A percentile compares a stretch with the other conserved stretches of the same genome.
Conservation (phyloP, 2,113 vertebrate genomes). For the Pomatostomus ruficeps region DNA sequence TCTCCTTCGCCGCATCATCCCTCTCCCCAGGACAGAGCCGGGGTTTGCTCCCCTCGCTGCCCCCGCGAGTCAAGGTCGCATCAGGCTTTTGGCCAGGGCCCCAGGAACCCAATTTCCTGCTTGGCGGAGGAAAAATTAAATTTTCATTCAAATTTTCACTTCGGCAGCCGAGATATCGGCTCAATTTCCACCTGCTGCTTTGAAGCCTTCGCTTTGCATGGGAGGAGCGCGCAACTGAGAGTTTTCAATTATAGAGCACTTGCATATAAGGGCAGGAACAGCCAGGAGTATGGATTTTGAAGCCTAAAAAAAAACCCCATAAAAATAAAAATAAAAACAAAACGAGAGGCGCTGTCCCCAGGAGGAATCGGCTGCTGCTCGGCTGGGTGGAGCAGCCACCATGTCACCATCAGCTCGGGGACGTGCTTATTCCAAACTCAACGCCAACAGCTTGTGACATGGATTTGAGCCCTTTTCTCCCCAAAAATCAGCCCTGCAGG, state of each 20-base stretch:
- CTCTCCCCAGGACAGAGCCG: neutral
- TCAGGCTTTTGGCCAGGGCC: neutral
- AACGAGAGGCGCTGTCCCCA: neutral
- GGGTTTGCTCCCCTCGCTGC: neutral
- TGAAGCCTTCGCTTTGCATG: neutral
- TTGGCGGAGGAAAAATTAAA: neutral
- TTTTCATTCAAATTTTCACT: slow-evolving; percentile 49
- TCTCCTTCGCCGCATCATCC: neutral
- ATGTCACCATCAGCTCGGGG: fast-evolving
- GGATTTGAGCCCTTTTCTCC: neutral
- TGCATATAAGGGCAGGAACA: neutral
- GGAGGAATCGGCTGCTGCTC: neutral
- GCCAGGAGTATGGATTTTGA: neutral
- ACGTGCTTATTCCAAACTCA: fast-evolving
- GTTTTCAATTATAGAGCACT: slow-evolving; percentile 46
- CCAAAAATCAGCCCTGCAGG: neutral
- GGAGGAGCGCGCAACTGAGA: neutral
- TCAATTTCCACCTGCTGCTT: slow-evolving; percentile 62
- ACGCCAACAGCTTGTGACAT: neutral
- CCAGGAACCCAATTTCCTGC: neutral
- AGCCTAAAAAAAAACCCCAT: neutral
- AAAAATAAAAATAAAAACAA: neutral
- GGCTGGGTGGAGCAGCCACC: neutral
- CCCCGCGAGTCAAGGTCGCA: neutral
- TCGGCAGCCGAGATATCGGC: neutral